Conservation (phyloP, 1,140 invertebrate genomes). For the Lepeophtheirus salmonis region DNA sequence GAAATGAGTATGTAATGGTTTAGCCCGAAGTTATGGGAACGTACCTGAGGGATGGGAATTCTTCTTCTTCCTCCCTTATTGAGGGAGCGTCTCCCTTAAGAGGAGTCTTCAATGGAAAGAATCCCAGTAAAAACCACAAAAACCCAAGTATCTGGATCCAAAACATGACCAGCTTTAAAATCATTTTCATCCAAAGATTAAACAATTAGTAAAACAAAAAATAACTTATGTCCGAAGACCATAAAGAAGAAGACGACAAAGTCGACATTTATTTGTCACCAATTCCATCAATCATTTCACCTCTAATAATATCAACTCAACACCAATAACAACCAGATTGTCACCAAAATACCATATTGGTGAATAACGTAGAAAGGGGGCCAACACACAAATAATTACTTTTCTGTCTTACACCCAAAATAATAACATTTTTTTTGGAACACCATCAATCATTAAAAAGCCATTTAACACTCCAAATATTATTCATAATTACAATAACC, state of each 20-base stretch:
- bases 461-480: not conserved
- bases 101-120: conserved; percentile 3
- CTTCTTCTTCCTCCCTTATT: not conserved
- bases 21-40: not conserved
- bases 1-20: not conserved
- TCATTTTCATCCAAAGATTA: not conserved
- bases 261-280: no score
- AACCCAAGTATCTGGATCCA: not conserved
- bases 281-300: no score
- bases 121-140: conserved; percentile 1
- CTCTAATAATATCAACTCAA: no score
- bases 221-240: not conserved
- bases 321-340: no score
- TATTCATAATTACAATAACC: not conserved
- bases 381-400: not conserved
- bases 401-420: no score
- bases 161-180: not conserved
- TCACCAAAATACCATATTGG: no score
- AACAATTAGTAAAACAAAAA: not conserved
- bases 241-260: not conserved
- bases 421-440: no score
- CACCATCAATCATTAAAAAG: no score
- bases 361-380: not conserved
- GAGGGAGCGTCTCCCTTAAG: not conserved
- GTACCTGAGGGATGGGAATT: not conserved